phyloP scores from a whole-genome alignment of 2,888 invertebrate species.

The Tanaodytes sp. region DNA sequence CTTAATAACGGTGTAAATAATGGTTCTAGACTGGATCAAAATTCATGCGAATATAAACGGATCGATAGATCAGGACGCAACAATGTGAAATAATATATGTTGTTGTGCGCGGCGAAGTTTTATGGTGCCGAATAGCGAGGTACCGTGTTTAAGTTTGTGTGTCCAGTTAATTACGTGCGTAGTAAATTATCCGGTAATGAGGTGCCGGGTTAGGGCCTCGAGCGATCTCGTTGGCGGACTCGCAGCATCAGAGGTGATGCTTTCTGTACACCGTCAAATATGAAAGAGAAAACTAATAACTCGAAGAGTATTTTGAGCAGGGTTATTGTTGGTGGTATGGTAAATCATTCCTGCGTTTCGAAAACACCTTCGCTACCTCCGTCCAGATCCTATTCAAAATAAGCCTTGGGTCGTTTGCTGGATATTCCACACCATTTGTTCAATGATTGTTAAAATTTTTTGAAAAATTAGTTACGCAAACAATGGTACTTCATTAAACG shows the following conservation, averaged over 20 bases:
- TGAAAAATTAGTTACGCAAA: too few relatives aligned
- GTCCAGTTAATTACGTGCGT: conserved; percentile 72
- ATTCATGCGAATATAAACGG: conserved; percentile 61
- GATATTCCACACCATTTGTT: too few relatives aligned
- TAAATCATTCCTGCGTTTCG: conserved; percentile 56
- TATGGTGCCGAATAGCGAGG: conserved; percentile 39
- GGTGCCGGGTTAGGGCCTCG: conserved; percentile 69
- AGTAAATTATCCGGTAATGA: conserved; percentile 72
- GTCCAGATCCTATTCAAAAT: conserved; percentile 53
- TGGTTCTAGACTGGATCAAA: conserved; percentile 37
- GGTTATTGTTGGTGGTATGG: conserved; percentile 48
- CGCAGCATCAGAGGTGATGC: conserved; percentile 49
- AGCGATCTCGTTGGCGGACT: conserved; percentile 57
- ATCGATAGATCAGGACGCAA: conserved; percentile 64
- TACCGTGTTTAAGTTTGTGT: conserved; percentile 66
- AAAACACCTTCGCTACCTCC: conserved; percentile 61
- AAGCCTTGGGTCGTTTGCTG: conserved; percentile 62
- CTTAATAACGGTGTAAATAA: conserved; percentile 45
- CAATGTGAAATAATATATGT: conserved; percentile 63
- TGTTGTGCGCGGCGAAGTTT: conserved; percentile 49
- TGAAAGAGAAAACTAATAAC: conserved; percentile 50
- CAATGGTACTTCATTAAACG: too few relatives aligned
- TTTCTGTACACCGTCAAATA: conserved; percentile 58
- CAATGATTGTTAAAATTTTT: too few relatives aligned
- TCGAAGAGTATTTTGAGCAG: conserved; percentile 43